Conservation (phyloP, 64 coral and sea anemone genomes). For the Actinia tenebrosa region DNA sequence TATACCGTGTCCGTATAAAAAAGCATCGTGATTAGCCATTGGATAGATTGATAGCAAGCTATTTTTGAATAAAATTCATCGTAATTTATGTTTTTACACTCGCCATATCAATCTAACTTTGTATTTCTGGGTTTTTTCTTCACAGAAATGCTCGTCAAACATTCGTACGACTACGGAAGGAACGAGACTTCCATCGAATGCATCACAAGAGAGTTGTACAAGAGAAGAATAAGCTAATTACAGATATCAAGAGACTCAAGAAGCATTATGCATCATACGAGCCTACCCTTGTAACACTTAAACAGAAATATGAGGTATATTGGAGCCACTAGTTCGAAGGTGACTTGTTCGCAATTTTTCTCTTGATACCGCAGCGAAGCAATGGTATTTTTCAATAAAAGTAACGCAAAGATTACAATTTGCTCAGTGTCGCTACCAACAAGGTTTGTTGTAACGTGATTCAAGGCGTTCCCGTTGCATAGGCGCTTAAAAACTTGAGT, state of each 20-base stretch:
- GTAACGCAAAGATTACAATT: too few relatives aligned
- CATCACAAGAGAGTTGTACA: constrained; percentile 99
- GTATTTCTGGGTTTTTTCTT: neutral
- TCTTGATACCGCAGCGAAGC: neutral
- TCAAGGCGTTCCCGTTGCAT: too few relatives aligned
- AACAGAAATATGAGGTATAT: constrained; percentile 94
- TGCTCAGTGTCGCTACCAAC: neutral
- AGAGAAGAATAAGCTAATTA: constrained; percentile 93
- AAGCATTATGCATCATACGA: constrained; percentile 97
- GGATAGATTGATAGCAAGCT: too few relatives aligned
- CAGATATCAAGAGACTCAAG: constrained; percentile 95
- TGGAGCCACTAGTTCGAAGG: neutral
- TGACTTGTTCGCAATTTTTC: neutral
- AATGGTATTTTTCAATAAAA: too few relatives aligned
- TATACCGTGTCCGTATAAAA: too few relatives aligned
- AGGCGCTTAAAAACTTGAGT: too few relatives aligned
- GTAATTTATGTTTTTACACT: too few relatives aligned
- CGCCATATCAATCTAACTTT: too few relatives aligned
- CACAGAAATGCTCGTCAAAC: constrained; percentile 84
- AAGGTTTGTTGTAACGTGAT: neutral
- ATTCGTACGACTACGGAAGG: constrained; percentile 90
- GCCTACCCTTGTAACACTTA: constrained; percentile 86
- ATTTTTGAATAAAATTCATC: too few relatives aligned
- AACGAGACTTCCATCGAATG: constrained; percentile 99
- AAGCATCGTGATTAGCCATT: too few relatives aligned